Evolutionary conservation across 2,888 invertebrate genomes (phyloP).

Genomic region (Cerceris ruficornis): DNA sequence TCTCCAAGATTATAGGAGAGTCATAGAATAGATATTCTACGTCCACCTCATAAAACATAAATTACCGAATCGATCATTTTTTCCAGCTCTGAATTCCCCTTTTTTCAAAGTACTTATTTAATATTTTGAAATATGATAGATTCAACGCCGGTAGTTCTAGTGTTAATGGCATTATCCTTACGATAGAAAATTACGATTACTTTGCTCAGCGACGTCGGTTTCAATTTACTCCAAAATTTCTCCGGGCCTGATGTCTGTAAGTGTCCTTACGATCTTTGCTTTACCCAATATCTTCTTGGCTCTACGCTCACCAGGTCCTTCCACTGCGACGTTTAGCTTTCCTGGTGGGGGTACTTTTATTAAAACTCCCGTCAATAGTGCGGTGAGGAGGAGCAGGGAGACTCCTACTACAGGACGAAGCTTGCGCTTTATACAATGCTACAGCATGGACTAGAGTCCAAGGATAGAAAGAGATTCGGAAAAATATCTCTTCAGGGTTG

Average conservation of each 20-base stretch:
- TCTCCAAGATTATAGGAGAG: too few species aligned
- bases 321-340: conserved; percentile 68
- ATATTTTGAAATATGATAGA: too few species aligned
- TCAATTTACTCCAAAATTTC: conserved; percentile 59
- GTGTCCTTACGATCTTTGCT: conserved; percentile 76
- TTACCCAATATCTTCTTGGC: conserved; percentile 77
- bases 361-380: conserved; percentile 80
- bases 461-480: conserved; percentile 59
- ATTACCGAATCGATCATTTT: too few species aligned
- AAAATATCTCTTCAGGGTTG: background rate
- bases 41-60: too few species aligned
- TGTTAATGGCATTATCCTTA: conserved; percentile 4
- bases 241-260: conserved; percentile 60
- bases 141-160: too few species aligned
- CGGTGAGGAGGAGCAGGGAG: conserved; percentile 71
- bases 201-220: conserved; percentile 14
- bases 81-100: too few species aligned
- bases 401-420: conserved; percentile 70
- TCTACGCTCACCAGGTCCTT: conserved; percentile 67
- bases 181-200: conserved; percentile 41
- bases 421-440: conserved; percentile 71
- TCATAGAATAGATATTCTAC: too few species aligned
- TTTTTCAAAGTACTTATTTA: too few species aligned
- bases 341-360: conserved; percentile 80
- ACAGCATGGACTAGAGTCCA: conserved; percentile 65